Percentiles rank a stretch among this genome's conserved stretches.
Conservation (phyloP, 2,113 vertebrate species). For the Silurus glanis region DNA sequence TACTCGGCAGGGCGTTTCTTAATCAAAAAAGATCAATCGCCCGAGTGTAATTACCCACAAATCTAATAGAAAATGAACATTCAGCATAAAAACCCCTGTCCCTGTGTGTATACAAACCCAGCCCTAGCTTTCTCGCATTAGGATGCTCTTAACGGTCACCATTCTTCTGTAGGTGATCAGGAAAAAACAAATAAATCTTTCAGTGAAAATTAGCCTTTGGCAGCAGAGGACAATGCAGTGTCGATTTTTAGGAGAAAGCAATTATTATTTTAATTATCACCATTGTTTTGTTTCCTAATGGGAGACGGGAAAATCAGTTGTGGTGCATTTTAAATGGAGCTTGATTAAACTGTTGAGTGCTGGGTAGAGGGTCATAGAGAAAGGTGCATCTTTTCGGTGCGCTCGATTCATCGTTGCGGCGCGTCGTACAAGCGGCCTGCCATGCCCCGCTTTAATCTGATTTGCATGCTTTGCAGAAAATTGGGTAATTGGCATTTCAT, state of each 20-base stretch:
- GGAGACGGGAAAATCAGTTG: conserved; percentile 32
- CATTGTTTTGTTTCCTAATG: conserved; percentile 19
- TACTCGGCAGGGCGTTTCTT: neutral
- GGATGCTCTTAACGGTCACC: neutral
- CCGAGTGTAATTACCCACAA: conserved; percentile 2
- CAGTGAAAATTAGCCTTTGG: conserved; percentile 21
- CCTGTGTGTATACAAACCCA: neutral
- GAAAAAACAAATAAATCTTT: conserved; percentile 4
- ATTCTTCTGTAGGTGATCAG: neutral
- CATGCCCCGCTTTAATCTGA: conserved; percentile 88
- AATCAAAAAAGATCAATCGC: conserved; percentile 30
- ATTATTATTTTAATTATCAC: conserved; percentile 43
- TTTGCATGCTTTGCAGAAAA: conserved; percentile 92
- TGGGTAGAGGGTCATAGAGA: conserved; percentile 75
- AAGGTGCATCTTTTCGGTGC: conserved; percentile 58
- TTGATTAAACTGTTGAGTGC: conserved; percentile 79
- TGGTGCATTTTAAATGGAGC: conserved; percentile 74
- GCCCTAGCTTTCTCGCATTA: neutral
- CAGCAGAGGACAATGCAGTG: neutral
- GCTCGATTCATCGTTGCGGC: conserved; percentile 64
- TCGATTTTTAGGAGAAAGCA: conserved; percentile 24
- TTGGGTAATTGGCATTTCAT: conserved; percentile 95
- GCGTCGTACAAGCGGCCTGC: conserved; percentile 79
- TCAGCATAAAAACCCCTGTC: neutral
- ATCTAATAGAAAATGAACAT: neutral